Conservation (phyloP, 2,888 invertebrate genomes). For the Conistra vaccinii region DNA sequence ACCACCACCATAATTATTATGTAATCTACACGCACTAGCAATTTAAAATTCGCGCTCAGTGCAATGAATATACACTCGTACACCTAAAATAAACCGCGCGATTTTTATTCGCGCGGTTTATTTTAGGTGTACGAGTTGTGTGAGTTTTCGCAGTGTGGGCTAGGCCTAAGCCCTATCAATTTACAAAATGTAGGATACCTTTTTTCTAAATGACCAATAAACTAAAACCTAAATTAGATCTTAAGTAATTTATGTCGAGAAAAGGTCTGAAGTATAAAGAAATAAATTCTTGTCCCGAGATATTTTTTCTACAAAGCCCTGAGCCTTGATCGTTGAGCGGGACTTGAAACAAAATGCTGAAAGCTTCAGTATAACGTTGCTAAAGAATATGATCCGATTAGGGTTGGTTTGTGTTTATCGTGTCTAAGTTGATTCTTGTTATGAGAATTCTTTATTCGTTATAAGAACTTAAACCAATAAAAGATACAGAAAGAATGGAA, state of each 20-base stretch:
- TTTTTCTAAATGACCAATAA: conserved; percentile 34
- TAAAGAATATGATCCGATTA: conserved; percentile 17
- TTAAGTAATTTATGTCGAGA: conserved; percentile 40
- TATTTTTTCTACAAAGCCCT: conserved; percentile 26
- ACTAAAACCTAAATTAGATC: conserved; percentile 22
- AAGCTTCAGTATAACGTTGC: not conserved
- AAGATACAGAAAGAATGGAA: not conserved
- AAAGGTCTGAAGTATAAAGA: conserved; percentile 16
- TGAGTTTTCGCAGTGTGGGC: not conserved
- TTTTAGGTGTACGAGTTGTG: too few species aligned
- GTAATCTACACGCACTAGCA: too few species aligned
- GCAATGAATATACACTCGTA: too few species aligned
- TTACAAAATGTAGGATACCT: conserved; percentile 11
- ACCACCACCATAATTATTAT: too few species aligned
- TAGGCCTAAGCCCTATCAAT: not conserved
- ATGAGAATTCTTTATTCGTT: not conserved
- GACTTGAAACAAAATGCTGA: conserved; percentile 24
- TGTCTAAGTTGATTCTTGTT: not conserved
- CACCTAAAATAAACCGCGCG: too few species aligned
- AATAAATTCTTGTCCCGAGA: conserved; percentile 14
- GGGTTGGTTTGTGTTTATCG: not conserved
- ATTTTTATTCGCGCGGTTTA: too few species aligned
- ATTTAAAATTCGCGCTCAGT: too few species aligned
- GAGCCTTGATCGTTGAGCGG: not conserved
- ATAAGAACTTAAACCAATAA: not conserved